Percentiles rank a stretch among this genome's conserved stretches.
These are phyloP conservation scores for Sweltsa coloradensis DNA, from an alignment of 1,140 invertebrate species.

Conservation along the genomic window DNA sequence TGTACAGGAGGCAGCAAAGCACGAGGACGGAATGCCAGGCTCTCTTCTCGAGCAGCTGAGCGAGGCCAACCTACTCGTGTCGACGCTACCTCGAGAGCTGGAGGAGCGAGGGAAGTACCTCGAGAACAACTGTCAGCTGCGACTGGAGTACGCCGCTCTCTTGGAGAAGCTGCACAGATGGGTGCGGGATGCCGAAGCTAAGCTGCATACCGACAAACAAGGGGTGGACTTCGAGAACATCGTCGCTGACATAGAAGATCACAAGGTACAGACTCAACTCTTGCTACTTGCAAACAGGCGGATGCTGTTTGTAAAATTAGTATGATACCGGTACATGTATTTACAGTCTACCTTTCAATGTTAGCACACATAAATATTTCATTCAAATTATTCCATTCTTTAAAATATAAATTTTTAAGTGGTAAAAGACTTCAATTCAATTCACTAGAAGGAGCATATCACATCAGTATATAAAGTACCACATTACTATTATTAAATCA, in stretches of 20 bases:
- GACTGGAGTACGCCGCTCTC: constrained; percentile 55
- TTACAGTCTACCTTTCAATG: too few relatives aligned
- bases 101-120: constrained; percentile 67
- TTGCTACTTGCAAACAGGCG: too few relatives aligned
- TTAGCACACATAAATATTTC: too few relatives aligned
- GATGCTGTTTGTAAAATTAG: too few relatives aligned
- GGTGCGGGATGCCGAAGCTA: constrained; percentile 70
- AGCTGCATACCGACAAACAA: constrained; percentile 62
- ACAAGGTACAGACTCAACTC: too few relatives aligned
- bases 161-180: constrained; percentile 71
- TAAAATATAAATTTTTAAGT: too few relatives aligned
- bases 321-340: too few relatives aligned
- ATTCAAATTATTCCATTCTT: too few relatives aligned
- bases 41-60: constrained; percentile 69
- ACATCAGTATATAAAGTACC: too few relatives aligned
- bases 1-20: constrained; percentile 51
- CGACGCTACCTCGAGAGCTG: constrained; percentile 64
- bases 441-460: too few relatives aligned
- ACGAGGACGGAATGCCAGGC: constrained; percentile 64
- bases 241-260: constrained; percentile 66
- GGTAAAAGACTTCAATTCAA: too few relatives aligned
- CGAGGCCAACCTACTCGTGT: constrained; percentile 61
- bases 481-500: too few relatives aligned
- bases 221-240: constrained; percentile 82
- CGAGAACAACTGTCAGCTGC: constrained; percentile 54